Conservation (phyloP, 2,888 invertebrate genomes). For the Meiosimyza decipiens region DNA sequence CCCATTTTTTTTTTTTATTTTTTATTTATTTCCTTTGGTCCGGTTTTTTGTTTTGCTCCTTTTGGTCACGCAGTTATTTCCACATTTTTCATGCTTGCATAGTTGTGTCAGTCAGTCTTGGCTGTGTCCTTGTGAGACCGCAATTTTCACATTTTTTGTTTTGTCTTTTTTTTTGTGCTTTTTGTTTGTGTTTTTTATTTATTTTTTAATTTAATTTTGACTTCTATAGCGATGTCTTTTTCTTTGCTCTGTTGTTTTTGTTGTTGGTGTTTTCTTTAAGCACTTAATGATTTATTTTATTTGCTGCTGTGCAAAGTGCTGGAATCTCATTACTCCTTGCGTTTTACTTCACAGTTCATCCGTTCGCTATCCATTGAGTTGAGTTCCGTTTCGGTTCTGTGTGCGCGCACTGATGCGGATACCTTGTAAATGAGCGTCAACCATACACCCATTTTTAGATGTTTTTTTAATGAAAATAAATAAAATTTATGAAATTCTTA, state of each 20-base stretch:
- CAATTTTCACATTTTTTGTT: slow-evolving; percentile 18
- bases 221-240: background rate
- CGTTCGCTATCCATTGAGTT: background rate
- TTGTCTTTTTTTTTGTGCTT: background rate
- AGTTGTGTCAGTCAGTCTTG: slow-evolving; percentile 8
- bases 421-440: background rate
- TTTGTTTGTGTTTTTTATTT: background rate
- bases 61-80: slow-evolving; percentile 25
- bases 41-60: background rate
- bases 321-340: slow-evolving; percentile 28
- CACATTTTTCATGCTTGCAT: slow-evolving; percentile 31
- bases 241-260: background rate
- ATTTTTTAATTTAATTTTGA: too few species aligned
- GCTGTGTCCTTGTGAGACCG: slow-evolving; percentile 22
- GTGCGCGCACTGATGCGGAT: slow-evolving; percentile 10
- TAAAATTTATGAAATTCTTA: slow-evolving; percentile 29
- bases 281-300: slow-evolving; percentile 34
- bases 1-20: background rate
- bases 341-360: background rate
- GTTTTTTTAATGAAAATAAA: slow-evolving; percentile 17
- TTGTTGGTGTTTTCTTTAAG: slow-evolving; percentile 23
- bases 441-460: background rate
- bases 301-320: slow-evolving; percentile 22
- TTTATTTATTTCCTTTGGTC: background rate
- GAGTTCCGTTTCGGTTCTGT: slow-evolving; percentile 14